These are phyloP conservation scores for Leptopilina myrica DNA, from an alignment of 2,888 invertebrate genomes.

Conservation along the genomic window DNA sequence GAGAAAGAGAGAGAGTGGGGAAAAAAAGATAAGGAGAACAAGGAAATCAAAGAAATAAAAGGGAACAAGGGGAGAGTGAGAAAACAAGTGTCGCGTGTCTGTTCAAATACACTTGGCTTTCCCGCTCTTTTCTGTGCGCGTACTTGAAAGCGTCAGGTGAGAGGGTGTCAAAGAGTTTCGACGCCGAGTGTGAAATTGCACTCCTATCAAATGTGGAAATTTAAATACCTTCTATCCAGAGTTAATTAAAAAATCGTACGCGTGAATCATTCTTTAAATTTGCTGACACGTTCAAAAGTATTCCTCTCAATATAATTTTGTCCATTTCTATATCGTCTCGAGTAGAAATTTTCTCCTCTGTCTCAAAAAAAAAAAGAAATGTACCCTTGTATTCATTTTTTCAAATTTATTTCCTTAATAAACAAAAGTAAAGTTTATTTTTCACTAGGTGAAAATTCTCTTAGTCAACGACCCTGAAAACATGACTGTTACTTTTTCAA, in stretches of 20 bases:
- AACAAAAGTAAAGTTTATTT: too few species aligned
- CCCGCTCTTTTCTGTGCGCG: slow-evolving; percentile 48
- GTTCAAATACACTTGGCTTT: slow-evolving; percentile 73
- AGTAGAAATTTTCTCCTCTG: too few species aligned
- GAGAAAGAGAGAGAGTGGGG: slow-evolving; percentile 19
- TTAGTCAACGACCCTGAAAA: too few species aligned
- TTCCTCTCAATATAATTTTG: neutral
- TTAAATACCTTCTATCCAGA: neutral
- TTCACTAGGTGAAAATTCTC: too few species aligned
- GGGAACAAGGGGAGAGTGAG: slow-evolving; percentile 54
- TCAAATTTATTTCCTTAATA: too few species aligned
- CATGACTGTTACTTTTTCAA: too few species aligned
- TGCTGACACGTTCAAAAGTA: neutral
- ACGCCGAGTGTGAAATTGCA: slow-evolving; percentile 24
- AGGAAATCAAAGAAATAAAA: slow-evolving; percentile 45
- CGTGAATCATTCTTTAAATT: neutral
- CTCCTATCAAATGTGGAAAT: slow-evolving; percentile 1
- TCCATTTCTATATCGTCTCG: too few species aligned
- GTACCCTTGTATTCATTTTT: too few species aligned
- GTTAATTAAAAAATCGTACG: slow-evolving; percentile 8
- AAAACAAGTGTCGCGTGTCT: slow-evolving; percentile 74
- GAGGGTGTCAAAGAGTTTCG: slow-evolving; percentile 21
- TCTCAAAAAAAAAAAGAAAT: too few species aligned
- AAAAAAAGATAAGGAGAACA: slow-evolving; percentile 35
- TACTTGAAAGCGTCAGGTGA: slow-evolving; percentile 20